Conservation (phyloP, 2,113 vertebrate species). For the Pyxicephalus adspersus region DNA sequence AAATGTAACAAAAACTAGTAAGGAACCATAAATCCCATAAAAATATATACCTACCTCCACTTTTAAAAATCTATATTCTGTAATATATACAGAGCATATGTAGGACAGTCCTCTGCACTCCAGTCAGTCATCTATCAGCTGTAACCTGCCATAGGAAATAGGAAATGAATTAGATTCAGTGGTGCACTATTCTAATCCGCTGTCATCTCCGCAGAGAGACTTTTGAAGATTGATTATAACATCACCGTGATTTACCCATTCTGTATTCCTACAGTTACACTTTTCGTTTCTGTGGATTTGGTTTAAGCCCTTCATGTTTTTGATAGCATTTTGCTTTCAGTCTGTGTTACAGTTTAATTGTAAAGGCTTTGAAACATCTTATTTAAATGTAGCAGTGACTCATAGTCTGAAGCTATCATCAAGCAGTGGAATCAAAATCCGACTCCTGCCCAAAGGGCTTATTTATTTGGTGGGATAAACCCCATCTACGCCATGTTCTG, state of each 20-base stretch:
- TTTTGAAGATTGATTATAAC: too few relatives aligned
- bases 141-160: too few relatives aligned
- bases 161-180: too few relatives aligned
- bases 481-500: not conserved
- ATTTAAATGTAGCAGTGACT: not conserved
- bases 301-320: not conserved
- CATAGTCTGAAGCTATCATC: not conserved
- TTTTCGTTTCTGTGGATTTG: not conserved
- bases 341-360: not conserved
- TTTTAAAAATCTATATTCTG: too few relatives aligned
- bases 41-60: too few relatives aligned
- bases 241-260: not conserved
- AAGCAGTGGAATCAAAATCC: not conserved
- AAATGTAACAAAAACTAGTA: too few relatives aligned
- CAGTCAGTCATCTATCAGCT: too few relatives aligned
- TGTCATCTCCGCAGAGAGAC: too few relatives aligned
- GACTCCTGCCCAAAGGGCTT: conserved; percentile 1
- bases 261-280: not conserved
- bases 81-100: too few relatives aligned
- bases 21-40: too few relatives aligned
- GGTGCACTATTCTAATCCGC: too few relatives aligned
- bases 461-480: not conserved
- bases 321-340: not conserved
- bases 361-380: not conserved
- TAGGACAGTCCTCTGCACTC: too few relatives aligned